Evolutionary conservation across 2,888 invertebrate species (phyloP).

Genomic region (Caenorhabditis virilis): DNA sequence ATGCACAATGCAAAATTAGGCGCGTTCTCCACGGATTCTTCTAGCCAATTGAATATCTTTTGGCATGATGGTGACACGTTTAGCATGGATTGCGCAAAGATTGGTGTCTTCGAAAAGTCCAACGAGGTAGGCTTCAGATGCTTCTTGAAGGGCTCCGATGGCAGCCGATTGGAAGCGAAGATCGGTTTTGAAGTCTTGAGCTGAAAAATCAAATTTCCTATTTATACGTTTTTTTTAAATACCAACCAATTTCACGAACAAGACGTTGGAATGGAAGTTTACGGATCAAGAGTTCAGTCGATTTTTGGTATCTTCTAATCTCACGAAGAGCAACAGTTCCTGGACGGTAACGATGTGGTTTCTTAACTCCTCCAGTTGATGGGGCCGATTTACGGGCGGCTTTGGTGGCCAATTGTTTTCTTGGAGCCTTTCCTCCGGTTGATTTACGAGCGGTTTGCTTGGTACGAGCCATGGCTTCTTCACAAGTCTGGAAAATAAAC

Average conservation of each 20-base stretch:
- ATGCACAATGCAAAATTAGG: not conserved
- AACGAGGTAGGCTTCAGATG: constrained; percentile 82
- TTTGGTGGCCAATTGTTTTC: constrained; percentile 66
- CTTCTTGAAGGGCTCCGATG: constrained; percentile 45
- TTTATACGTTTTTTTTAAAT: not conserved
- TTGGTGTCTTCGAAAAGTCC: constrained; percentile 96
- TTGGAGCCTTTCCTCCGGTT: constrained; percentile 63
- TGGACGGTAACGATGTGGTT: constrained; percentile 91
- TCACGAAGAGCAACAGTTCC: constrained; percentile 94
- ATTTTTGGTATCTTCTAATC: constrained; percentile 93
- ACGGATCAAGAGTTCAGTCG: constrained; percentile 76
- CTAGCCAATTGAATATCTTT: constrained; percentile 70
- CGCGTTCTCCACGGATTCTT: constrained; percentile 74
- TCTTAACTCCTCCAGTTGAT: constrained; percentile 85
- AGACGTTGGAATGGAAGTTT: constrained; percentile 51
- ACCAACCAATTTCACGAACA: constrained; percentile 45
- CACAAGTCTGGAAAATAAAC: not conserved
- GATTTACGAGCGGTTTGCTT: constrained; percentile 63
- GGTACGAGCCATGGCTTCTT: constrained; percentile 55
- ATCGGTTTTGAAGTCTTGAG: constrained; percentile 51
- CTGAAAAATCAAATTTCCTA: constrained; percentile 18
- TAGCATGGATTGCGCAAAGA: constrained; percentile 94
- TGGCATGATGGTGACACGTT: constrained; percentile 96
- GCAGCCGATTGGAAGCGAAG: constrained; percentile 50
- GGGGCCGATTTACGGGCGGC: constrained; percentile 92